These are phyloP conservation scores for Gracilinanus agilis DNA, from an alignment of 2,113 vertebrate species.

Conservation along the genomic window DNA sequence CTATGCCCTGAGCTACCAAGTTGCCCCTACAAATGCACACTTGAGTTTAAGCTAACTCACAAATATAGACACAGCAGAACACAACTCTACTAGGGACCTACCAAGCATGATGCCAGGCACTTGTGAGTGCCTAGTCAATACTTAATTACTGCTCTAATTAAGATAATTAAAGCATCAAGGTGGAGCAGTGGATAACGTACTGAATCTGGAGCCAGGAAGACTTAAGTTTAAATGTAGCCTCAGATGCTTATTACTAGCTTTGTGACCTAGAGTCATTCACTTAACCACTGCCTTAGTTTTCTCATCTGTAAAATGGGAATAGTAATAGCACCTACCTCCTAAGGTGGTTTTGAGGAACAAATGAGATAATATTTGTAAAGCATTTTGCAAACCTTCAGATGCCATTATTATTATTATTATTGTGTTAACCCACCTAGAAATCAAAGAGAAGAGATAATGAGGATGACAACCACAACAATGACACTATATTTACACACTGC, in stretches of 20 bases:
- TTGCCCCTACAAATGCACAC: too few species aligned
- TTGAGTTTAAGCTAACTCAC: background rate
- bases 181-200: background rate
- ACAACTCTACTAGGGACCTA: background rate
- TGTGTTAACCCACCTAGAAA: background rate
- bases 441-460: background rate
- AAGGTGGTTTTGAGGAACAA: background rate
- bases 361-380: background rate
- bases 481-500: background rate
- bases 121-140: background rate
- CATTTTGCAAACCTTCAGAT: background rate
- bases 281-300: background rate
- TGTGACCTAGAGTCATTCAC: too few species aligned
- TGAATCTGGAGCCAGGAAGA: background rate
- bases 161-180: background rate
- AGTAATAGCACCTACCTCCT: background rate
- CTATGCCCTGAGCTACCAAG: too few species aligned
- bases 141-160: background rate
- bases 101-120: background rate
- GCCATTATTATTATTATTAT: background rate
- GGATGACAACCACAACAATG: background rate
- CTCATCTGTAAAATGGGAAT: background rate
- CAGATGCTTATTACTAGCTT: background rate
- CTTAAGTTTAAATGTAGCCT: background rate
- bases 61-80: background rate